A percentile compares a stretch with the other conserved stretches of the same genome.
phyloP scores from a whole-genome alignment of 2,888 invertebrate species.

The Callyntrura sp. region DNA sequence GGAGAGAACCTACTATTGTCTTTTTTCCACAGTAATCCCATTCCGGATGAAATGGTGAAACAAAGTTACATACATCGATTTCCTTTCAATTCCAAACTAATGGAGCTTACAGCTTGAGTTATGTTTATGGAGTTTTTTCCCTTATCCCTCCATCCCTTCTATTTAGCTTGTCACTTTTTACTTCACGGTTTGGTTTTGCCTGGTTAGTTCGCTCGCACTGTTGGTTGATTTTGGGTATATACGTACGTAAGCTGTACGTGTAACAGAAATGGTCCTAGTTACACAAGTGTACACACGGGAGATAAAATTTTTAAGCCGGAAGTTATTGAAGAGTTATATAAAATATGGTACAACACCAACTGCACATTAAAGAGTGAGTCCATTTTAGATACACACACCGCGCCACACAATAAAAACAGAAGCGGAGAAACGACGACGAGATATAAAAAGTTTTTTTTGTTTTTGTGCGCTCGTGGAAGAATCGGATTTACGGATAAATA shows the following conservation, averaged over 20 bases:
- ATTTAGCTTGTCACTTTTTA: conserved; percentile 37
- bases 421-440: conserved; percentile 33
- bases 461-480: conserved; percentile 28
- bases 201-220: background rate
- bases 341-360: no score
- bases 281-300: background rate
- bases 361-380: background rate
- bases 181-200: conserved; percentile 28
- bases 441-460: conserved; percentile 56
- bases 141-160: background rate
- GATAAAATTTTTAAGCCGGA: conserved; percentile 35
- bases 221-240: background rate
- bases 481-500: conserved; percentile 39
- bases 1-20: background rate
- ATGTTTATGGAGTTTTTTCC: conserved; percentile 49
- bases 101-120: conserved; percentile 60
- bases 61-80: conserved; percentile 51
- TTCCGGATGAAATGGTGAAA: conserved; percentile 14
- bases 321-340: background rate
- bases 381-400: background rate
- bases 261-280: background rate
- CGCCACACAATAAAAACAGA: conserved; percentile 27
- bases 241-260: no score
- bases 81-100: conserved; percentile 58
- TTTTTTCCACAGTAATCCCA: conserved; percentile 18